Percentiles rank a stretch among this genome's conserved stretches.
These are phyloP conservation scores for Callipepla squamata DNA, from an alignment of 2,113 vertebrate genomes.

Conservation along the genomic window DNA sequence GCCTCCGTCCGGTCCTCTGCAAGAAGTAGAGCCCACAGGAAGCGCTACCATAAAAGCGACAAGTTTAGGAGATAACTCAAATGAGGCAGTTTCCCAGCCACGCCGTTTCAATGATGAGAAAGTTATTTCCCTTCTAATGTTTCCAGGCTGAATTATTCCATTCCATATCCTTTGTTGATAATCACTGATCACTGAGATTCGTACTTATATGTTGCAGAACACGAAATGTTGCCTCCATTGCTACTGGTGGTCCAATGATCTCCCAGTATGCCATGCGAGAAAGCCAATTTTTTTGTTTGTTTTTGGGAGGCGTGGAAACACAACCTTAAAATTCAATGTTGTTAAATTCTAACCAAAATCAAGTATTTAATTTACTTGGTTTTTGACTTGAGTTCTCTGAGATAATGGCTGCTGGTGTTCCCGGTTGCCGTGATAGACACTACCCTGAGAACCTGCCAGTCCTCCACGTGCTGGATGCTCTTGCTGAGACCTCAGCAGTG, in stretches of 20 bases:
- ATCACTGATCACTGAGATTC: neutral
- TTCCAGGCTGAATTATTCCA: neutral
- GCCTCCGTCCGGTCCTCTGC: neutral
- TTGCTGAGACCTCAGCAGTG: neutral
- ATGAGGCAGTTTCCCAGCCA: neutral
- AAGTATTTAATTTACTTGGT: neutral
- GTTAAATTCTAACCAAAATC: too few species aligned
- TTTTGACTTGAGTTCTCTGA: neutral
- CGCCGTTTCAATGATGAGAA: neutral
- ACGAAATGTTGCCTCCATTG: neutral
- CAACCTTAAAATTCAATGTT: neutral
- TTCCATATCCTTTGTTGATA: neutral
- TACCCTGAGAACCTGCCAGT: neutral
- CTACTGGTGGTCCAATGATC: neutral
- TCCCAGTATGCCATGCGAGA: neutral
- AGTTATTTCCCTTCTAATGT: neutral
- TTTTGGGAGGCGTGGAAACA: neutral
- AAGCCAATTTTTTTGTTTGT: neutral
- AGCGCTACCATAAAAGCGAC: neutral
- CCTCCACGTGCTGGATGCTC: neutral
- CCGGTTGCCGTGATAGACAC: neutral
- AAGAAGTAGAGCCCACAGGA: neutral
- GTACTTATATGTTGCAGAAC: neutral
- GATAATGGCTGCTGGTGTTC: neutral
- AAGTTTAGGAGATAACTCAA: neutral